Percentiles rank a stretch among this genome's conserved stretches.
phyloP scores from a whole-genome alignment of 2,888 invertebrate genomes.

The Noctua fimbriata region DNA sequence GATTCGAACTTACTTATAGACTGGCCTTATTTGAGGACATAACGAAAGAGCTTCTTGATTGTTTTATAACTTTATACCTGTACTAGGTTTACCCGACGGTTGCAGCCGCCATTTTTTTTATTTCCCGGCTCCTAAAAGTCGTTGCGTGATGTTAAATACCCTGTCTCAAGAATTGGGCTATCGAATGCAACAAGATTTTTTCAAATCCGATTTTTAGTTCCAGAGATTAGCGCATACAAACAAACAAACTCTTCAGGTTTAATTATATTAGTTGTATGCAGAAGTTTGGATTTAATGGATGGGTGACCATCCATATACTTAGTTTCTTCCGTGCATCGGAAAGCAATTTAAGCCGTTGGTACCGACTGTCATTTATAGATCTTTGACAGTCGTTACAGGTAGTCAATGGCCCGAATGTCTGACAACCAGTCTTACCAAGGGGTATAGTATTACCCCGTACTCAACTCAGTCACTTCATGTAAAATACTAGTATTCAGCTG shows the following conservation, averaged over 20 bases:
- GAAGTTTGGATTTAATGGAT: not conserved
- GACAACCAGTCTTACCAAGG: too few relatives aligned
- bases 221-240: not conserved
- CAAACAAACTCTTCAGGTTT: not conserved
- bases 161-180: not conserved
- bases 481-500: too few relatives aligned
- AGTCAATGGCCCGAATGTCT: too few relatives aligned
- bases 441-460: too few relatives aligned
- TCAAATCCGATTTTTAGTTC: not conserved
- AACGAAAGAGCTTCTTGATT: constrained; percentile 23
- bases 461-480: not conserved
- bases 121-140: not conserved
- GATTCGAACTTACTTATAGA: constrained; percentile 26
- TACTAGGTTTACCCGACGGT: not conserved
- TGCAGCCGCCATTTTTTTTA: not conserved
- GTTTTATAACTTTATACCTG: not conserved
- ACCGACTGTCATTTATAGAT: too few relatives aligned
- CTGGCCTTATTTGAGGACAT: constrained; percentile 30
- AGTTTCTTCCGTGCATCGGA: too few relatives aligned
- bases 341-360: too few relatives aligned
- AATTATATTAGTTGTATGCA: not conserved
- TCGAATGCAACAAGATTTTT: not conserved
- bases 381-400: too few relatives aligned
- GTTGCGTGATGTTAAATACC: not conserved
- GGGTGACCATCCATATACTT: too few relatives aligned